phyloP scores from a whole-genome alignment of 64 coral and sea anemone species.

The Stylophora pistillata region DNA sequence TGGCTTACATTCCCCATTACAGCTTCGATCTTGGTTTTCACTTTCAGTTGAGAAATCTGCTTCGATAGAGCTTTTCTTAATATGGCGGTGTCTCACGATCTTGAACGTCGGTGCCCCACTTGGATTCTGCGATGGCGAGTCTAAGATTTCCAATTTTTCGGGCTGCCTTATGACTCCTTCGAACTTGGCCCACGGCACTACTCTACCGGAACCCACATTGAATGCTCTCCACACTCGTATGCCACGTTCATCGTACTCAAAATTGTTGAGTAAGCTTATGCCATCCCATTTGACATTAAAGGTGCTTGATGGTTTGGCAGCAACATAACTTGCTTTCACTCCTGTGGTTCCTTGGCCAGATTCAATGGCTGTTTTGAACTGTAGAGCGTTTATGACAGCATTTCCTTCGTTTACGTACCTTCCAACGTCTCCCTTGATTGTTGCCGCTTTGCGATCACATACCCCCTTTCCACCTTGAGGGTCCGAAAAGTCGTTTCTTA shows the following conservation, averaged over 20 bases:
- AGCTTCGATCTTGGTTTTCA: no score
- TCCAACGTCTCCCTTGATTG: no score
- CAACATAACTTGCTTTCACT: conserved; percentile 50
- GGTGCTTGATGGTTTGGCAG: conserved; percentile 36
- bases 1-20: no score
- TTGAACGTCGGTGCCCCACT: neutral
- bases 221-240: conserved; percentile 58
- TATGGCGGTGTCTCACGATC: conserved; percentile 21
- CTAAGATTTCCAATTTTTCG: conserved; percentile 18
- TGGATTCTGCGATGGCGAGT: neutral
- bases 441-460: no score
- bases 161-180: no score
- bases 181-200: conserved; percentile 30
- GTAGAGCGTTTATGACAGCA: no score
- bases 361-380: no score
- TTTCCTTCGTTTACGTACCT: no score
- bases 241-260: conserved; percentile 59
- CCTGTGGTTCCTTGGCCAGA: conserved; percentile 42
- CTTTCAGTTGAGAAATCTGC: no score
- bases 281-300: conserved; percentile 60
- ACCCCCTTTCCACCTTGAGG: no score
- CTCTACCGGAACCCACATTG: conserved; percentile 41
- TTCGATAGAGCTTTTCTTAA: conserved; percentile 33
- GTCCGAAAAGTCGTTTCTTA: no score
- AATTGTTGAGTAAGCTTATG: conserved; percentile 64